Evolutionary conservation across 2,113 vertebrate genomes (phyloP).

Genomic region (Herpetotheres cachinnans): DNA sequence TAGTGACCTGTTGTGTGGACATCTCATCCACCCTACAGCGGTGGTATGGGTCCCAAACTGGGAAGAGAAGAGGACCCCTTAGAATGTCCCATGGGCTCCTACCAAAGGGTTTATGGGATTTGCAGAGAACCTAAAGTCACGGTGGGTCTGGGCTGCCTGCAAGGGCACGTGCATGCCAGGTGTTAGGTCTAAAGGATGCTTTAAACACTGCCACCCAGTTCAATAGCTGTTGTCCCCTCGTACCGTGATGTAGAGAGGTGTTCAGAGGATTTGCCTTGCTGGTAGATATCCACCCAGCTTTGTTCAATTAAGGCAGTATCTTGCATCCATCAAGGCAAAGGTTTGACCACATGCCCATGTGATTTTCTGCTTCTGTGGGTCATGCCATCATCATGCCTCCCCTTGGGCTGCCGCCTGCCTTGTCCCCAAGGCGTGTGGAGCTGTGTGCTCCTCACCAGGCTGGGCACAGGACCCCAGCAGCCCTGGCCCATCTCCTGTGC

Average conservation of each 20-base stretch:
- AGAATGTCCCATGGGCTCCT: neutral
- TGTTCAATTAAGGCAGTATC: neutral
- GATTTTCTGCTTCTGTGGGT: neutral
- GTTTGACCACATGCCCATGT: neutral
- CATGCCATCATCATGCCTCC: rapidly evolving
- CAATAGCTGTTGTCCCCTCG: neutral
- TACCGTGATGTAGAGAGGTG: rapidly evolving
- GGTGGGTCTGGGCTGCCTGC: no score
- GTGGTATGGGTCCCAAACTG: neutral
- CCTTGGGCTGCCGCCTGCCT: neutral
- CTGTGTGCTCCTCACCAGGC: neutral
- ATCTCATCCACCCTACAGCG: neutral
- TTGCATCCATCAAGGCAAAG: neutral
- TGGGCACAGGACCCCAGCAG: neutral
- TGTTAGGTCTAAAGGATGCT: neutral
- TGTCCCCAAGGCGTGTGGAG: neutral
- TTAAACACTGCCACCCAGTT: neutral
- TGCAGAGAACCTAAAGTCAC: no score
- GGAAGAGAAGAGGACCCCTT: neutral
- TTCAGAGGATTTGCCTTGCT: neutral
- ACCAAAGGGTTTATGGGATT: neutral
- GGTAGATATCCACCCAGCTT: neutral
- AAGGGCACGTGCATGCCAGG: neutral
- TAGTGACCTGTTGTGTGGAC: neutral
- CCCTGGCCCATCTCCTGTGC: neutral